Evolutionary conservation across 2,888 invertebrate species (phyloP), one percentile per base, ranked within the genome.

Genomic region (Volucella inanis): DNA sequence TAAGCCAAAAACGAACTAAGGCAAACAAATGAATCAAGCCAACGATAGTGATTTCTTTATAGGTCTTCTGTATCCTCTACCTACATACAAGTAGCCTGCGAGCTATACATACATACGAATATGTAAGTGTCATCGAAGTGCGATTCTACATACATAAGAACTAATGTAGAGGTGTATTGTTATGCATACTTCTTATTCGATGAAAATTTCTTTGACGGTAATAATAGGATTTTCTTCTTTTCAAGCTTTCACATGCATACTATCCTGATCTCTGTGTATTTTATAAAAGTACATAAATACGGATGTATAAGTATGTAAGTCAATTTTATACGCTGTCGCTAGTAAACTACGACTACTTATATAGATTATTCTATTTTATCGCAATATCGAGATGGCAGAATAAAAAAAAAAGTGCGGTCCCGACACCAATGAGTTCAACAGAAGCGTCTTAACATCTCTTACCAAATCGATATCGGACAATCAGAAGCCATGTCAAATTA

Each of bases 21-120:
- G 64, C 82, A 83, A 83, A 83, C 77, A 78, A 83, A 83, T 83
- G 77, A 83, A 83, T 78, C 72, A 83, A 74, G 55, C 61, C 67
- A 65, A 47, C 67, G 68, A 78, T 83, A 72, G 82, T 83, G 82
- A 83, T 83, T 83, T 83, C 62, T 72, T 77, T 77, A 39, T 62
- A 67, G 52, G 70, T 76, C 77, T 71, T 65, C 62, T 62, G 54
- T 54, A 47, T 61, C 41, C 62, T 45, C 12, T 41, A 11, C 18
- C 1, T 49, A 45, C 11, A 18, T 18, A 62, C 41, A 4, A 31
- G 14, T 41, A 18, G 43, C 8, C 39, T 41, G 0, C 39, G 3
- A 8, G 15, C 1, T 41, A 14, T 15, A 22, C 31, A 14, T n/a
- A 12, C 31, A 8, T 14, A 12, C n/a, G 3, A 10, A 8, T 14